Percentiles rank a stretch among this genome's conserved stretches.
These are phyloP conservation scores for Poeciliopsis occidentalis DNA, from an alignment of 2,113 vertebrate genomes.

Conservation along the genomic window DNA sequence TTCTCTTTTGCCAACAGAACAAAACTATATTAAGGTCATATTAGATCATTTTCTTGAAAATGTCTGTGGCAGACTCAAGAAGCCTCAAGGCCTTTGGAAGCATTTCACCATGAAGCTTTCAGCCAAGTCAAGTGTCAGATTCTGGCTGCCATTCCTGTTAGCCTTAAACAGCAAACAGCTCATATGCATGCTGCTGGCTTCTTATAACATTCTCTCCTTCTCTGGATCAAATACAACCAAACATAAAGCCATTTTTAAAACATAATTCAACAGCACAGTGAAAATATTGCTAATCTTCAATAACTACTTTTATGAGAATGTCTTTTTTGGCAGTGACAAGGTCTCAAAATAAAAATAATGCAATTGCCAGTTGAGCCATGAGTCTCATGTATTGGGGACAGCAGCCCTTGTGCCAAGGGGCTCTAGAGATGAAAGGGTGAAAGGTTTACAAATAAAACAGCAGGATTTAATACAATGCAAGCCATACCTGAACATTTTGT, in stretches of 20 bases:
- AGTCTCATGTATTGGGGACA: no score
- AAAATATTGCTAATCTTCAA: neutral
- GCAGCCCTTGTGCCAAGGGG: no score
- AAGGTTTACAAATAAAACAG: no score
- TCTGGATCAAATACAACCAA: neutral
- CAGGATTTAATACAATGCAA: no score
- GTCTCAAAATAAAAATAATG: no score
- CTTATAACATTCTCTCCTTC: neutral
- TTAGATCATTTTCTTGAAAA: neutral
- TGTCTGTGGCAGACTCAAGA: neutral
- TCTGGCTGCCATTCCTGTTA: conserved; percentile 13
- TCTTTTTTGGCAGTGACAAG: no score
- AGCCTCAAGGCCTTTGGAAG: neutral
- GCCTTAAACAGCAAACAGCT: conserved; percentile 13
- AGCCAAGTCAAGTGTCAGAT: conserved; percentile 22
- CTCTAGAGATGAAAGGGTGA: no score
- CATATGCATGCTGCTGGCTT: conserved; percentile 14
- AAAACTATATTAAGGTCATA: neutral
- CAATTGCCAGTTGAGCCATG: no score
- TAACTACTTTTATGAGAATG: no score
- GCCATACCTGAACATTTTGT: no score
- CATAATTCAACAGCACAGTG: neutral
- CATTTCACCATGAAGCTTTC: conserved; percentile 20
- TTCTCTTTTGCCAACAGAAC: neutral
- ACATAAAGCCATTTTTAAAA: neutral